A percentile compares a stretch with the other conserved stretches of the same genome.
phyloP scores from a whole-genome alignment of 2,113 vertebrate species.

The Barbus barbus region DNA sequence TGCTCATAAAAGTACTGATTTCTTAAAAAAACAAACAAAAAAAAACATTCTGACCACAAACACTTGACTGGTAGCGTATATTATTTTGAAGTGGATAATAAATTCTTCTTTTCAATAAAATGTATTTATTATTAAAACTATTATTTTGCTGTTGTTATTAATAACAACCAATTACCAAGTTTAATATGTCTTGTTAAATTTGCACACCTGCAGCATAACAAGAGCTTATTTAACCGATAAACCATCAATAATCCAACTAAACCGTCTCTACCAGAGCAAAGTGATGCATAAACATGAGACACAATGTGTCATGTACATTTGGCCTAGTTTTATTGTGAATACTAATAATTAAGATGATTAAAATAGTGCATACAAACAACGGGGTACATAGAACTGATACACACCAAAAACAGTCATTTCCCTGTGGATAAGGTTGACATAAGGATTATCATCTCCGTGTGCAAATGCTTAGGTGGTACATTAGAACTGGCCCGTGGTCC shows the following conservation, averaged over 20 bases:
- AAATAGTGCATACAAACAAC: slow-evolving; percentile 78
- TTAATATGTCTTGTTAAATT: too few species aligned
- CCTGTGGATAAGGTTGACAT: slow-evolving; percentile 63
- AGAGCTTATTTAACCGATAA: not conserved
- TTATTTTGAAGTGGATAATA: too few species aligned
- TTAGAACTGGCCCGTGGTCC: slow-evolving; percentile 64
- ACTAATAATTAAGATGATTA: slow-evolving; percentile 75
- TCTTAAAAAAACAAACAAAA: too few species aligned
- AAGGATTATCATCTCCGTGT: slow-evolving; percentile 53
- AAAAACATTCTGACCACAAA: too few species aligned
- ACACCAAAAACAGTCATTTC: slow-evolving; percentile 69
- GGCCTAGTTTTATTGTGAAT: slow-evolving; percentile 81
- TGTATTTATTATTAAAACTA: too few species aligned
- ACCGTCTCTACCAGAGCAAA: not conserved
- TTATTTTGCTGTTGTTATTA: too few species aligned
- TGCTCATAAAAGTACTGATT: too few species aligned
- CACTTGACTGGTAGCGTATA: too few species aligned
- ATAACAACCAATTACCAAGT: too few species aligned
- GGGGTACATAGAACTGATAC: slow-evolving; percentile 70
- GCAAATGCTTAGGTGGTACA: slow-evolving; percentile 48
- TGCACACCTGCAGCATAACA: too few species aligned
- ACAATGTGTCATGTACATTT: slow-evolving; percentile 67
- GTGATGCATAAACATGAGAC: not conserved
- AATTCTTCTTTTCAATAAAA: too few species aligned
- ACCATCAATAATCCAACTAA: not conserved